These are phyloP conservation scores for Aplocera efformata DNA, from an alignment of 2,888 invertebrate genomes.

Conservation along the genomic window DNA sequence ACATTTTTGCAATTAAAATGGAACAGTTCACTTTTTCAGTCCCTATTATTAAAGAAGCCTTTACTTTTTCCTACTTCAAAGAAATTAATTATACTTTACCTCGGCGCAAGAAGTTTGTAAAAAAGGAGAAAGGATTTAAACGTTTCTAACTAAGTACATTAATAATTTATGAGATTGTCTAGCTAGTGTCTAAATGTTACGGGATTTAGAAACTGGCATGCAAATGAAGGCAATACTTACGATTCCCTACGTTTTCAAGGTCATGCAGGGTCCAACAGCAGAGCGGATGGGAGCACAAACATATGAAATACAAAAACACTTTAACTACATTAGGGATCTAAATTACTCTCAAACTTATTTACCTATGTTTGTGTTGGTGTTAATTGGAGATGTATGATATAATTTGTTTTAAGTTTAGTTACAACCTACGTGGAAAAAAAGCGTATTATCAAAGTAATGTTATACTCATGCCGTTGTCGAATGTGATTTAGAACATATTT, in stretches of 20 bases:
- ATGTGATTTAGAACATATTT: conserved; percentile 13
- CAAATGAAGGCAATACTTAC: conserved; percentile 63
- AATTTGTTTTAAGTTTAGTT: conserved; percentile 11
- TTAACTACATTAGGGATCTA: conserved; percentile 17
- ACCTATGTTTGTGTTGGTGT: conserved; percentile 4
- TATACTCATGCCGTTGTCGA: conserved; percentile 23
- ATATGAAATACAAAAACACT: conserved; percentile 56
- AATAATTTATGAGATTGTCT: conserved; percentile 15
- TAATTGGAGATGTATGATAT: conserved; percentile 9
- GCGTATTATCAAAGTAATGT: conserved; percentile 18
- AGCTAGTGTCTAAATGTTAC: neutral
- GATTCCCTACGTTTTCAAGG: conserved; percentile 72
- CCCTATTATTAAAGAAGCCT: conserved; percentile 23
- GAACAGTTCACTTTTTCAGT: conserved; percentile 26
- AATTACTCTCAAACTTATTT: conserved; percentile 10
- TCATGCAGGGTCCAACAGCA: conserved; percentile 73
- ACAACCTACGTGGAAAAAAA: conserved; percentile 19
- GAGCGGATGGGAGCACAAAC: conserved; percentile 61
- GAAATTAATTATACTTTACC: conserved; percentile 35
- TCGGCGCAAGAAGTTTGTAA: conserved; percentile 26
- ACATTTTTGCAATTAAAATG: conserved; percentile 24
- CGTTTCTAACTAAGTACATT: conserved; percentile 16
- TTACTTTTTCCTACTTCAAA: conserved; percentile 24
- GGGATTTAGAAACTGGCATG: conserved; percentile 33
- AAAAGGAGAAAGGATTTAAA: conserved; percentile 26